Percentiles rank a stretch among this genome's conserved stretches.
Conservation (phyloP, 1,140 invertebrate genomes). For the Cataglyphis hispanica region DNA sequence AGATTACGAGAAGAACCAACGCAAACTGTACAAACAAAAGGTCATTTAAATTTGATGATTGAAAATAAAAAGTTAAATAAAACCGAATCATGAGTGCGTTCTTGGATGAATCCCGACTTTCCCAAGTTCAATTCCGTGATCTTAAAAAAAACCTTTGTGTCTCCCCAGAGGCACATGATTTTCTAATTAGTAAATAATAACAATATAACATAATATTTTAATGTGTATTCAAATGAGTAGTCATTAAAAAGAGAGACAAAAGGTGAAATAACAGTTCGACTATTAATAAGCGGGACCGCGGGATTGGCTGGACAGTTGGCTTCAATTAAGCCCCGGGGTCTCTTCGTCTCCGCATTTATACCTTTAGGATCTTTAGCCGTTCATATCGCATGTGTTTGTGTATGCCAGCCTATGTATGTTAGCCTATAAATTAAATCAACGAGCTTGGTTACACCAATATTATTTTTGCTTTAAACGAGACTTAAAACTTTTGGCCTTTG, state of each 20-base stretch:
- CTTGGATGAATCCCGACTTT: no score
- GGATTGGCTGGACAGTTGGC: constrained; percentile 84
- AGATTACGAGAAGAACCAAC: no score
- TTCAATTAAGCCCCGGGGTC: constrained; percentile 83
- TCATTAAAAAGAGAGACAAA: constrained; percentile 84
- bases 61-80: no score
- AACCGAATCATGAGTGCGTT: no score
- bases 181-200: neutral
- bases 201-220: neutral
- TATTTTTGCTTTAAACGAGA: no score
- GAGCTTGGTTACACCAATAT: constrained; percentile 13
- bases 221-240: neutral
- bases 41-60: no score
- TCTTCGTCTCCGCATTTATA: constrained; percentile 71
- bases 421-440: constrained; percentile 67
- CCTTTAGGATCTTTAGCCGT: constrained; percentile 66
- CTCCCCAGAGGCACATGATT: no score
- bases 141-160: no score
- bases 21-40: no score
- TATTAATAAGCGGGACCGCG: constrained; percentile 83
- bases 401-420: neutral
- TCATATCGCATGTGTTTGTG: constrained; percentile 27
- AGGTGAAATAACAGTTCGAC: constrained; percentile 83
- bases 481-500: no score
- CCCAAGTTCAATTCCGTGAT: no score